A percentile compares a stretch with the other conserved stretches of the same genome.
These are phyloP conservation scores for Protonemura montana DNA, from an alignment of 2,888 invertebrate genomes.

Conservation along the genomic window DNA sequence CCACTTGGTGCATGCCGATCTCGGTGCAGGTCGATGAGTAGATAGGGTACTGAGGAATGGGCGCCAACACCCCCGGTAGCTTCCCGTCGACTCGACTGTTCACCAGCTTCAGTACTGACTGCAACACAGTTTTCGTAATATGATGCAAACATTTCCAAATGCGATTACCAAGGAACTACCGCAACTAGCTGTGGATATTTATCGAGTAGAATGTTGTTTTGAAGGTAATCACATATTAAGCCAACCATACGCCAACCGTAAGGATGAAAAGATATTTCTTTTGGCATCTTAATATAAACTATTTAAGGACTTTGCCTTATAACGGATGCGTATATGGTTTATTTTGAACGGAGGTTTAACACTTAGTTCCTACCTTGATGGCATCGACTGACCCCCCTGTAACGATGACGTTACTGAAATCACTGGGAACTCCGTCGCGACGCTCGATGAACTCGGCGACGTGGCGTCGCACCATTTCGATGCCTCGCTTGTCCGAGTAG, in stretches of 20 bases:
- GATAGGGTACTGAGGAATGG: conserved; percentile 72
- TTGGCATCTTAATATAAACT: too few relatives aligned
- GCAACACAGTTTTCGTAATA: not conserved
- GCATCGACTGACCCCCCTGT: conserved; percentile 68
- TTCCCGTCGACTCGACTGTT: conserved; percentile 52
- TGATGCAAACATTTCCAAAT: too few relatives aligned
- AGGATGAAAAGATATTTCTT: too few relatives aligned
- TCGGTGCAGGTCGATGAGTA: conserved; percentile 70
- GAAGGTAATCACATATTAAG: too few relatives aligned
- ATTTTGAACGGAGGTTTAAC: too few relatives aligned
- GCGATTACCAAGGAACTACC: too few relatives aligned
- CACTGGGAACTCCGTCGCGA: conserved; percentile 62
- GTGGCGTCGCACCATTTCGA: conserved; percentile 66
- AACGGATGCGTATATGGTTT: too few relatives aligned
- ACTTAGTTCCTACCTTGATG: conserved; percentile 46
- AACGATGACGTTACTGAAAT: conserved; percentile 63
- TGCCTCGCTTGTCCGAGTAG: conserved; percentile 68
- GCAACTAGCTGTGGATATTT: too few relatives aligned
- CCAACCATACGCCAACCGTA: too few relatives aligned
- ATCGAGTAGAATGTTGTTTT: too few relatives aligned
- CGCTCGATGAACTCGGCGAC: conserved; percentile 65
- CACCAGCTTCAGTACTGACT: not conserved
- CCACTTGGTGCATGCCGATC: conserved; percentile 64
- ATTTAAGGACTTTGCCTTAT: too few relatives aligned
- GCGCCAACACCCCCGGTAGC: conserved; percentile 68